Base-by-base conservation (phyloP, 2,888 invertebrate genomes). In the Tromatobia lineatoria region DNA sequence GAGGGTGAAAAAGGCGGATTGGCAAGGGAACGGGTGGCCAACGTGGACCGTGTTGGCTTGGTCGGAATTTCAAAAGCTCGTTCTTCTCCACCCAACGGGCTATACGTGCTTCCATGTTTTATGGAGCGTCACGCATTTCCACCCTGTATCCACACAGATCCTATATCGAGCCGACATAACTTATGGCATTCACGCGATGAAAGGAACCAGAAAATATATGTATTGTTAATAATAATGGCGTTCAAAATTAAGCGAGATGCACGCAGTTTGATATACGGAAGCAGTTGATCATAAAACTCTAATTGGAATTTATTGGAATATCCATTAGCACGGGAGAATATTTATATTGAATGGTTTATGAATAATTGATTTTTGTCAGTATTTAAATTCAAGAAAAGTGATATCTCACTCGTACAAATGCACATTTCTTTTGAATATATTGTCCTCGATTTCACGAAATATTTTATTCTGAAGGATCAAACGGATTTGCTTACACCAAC, bases 111-210 rank as follows among this genome's bases (percentile, higher is more conserved):
- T 45, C 76, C 74, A 85, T 85, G 87, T 84, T 86, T 87, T 86
- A 86, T 87, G 82, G 83, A 84, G 85, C 71, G 80, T 71, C 85
- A 87, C 80, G 69, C 83, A 80, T 82, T 85, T 74, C 47, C 23
- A 50, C 47, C 52, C 76, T 75, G 79, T 71, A 76, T 79, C 79
- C 78, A 54, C 61, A 64, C 3, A 34, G 61, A n/a, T 79, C 61
- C 66, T 71, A 25, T 38, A 42, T 54, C 38, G 71, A 34, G 42
- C 15, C 42, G 42, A 50, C 75, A 54, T 79, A 75, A 83, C 75
- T 64, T 76, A 79, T 70, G 74, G 42, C 57, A 57, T 83, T 75
- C 70, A 66, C 70, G 75, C 47, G 47, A 57, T 38, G 64, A 45
- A 47, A 11, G 18, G 18, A 25, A 61, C 38, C 29, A 20, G 7